A percentile compares a stretch with the other conserved stretches of the same genome.
These are phyloP conservation scores for Caenorhabditis briggsae DNA, from an alignment of 1,140 invertebrate species.

Conservation along the genomic window DNA sequence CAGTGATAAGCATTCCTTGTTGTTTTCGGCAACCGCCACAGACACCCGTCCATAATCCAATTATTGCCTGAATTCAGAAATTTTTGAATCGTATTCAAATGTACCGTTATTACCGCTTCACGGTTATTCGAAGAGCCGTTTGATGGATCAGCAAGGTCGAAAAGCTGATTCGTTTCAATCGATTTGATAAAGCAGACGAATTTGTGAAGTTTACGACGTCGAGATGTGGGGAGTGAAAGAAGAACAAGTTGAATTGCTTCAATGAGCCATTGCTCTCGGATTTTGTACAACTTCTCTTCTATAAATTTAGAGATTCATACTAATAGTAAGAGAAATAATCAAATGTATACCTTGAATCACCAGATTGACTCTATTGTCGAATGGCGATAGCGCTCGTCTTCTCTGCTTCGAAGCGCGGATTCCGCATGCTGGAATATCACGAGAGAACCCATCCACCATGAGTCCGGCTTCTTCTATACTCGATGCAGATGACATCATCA, in stretches of 20 bases:
- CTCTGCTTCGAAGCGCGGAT: constrained; percentile 9
- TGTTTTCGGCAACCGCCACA: constrained; percentile 20
- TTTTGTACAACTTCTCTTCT: constrained; percentile 25
- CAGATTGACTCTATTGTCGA: constrained; percentile 3
- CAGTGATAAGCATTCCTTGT: constrained; percentile 33
- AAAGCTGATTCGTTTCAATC: constrained; percentile 22
- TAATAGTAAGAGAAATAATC: background rate
- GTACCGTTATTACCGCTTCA: background rate
- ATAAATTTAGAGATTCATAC: background rate
- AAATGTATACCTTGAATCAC: background rate
- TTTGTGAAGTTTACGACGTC: constrained; percentile 22
- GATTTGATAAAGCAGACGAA: constrained; percentile 30
- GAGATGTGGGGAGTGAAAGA: constrained; percentile 19
- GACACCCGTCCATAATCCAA: constrained; percentile 32
- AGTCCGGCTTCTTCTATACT: constrained; percentile 30
- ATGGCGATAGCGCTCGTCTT: constrained; percentile 10
- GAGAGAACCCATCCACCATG: constrained; percentile 33
- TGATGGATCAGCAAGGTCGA: constrained; percentile 35
- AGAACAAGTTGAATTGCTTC: constrained; percentile 5
- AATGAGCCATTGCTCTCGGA: constrained; percentile 21
- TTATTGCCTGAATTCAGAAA: constrained; percentile 15
- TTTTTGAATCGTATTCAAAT: background rate
- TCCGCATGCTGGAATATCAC: constrained; percentile 4
- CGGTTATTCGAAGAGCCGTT: constrained; percentile 45
- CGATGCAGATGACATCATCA: background rate